Base-by-base conservation (phyloP, 2,113 vertebrate genomes). In the Limnothrissa miodon region DNA sequence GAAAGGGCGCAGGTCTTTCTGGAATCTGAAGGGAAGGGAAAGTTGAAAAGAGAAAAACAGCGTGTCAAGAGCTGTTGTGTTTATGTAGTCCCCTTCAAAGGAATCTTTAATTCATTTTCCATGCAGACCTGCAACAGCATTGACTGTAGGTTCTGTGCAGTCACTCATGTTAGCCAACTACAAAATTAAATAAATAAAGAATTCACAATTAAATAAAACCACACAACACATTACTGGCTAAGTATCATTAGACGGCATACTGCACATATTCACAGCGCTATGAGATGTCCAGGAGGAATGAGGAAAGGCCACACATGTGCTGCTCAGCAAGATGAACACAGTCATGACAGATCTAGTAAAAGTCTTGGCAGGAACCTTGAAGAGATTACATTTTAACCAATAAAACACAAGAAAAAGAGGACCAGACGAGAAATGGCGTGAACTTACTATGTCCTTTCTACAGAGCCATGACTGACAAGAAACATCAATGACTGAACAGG, bases 11-110 rank as follows among this genome's bases (percentile, higher is more conserved):
- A 84, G 86, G 89, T 87, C 92, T 92, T 88, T 85, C 78, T 89
- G 87, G 87, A 91, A 91, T 92, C 89, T 87, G 79, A 82, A 86
- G 83, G 86, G 79, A 88, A 85, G 78, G 87, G 81, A 79, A 56
- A 86, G 89, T 87, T 88, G 88, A 88, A 91, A 90, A 88, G 91
- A 85, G 83, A 87, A 90, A 89, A 82, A 78, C 85, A 88, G 90
- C 78, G 78, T 90, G 90, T 90, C 88, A 87, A 90, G 91, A 88
- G 87, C 89, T 90, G 89, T 90, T 90, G 87, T 93, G 90, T 93
- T 93, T 92, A 92, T 89, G 88, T 82, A 83, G 88, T 88, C 74
- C 25, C 79, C 91, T 92, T 93, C 92, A 94, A 93, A 93, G 92
- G 85, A 83, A 82, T 70, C 44, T 85, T 79, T 93, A 91, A 94